Base-by-base conservation (phyloP, 2,888 invertebrate species). In the Sesia apiformis region DNA sequence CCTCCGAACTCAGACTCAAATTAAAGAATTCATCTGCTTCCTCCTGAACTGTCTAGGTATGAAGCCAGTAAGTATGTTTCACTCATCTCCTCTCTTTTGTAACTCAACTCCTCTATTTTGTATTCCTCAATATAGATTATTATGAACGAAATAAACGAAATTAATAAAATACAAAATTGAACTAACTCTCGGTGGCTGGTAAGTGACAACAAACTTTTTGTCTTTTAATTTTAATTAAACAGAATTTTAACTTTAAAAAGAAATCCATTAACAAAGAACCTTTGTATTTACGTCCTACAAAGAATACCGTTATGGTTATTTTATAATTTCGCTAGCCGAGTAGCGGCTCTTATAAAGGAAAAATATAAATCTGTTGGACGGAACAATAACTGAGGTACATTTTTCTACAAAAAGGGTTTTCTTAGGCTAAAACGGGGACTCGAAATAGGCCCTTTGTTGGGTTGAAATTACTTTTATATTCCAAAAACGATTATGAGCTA, bases 331-430 rank as follows among this genome's bases (percentile, higher is more conserved):
- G 62, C 64, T 60, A 58, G 58, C 60, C 56, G 62, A 63, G 60
- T 63, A 60, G 59, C 63, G 56, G 57, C 61, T 66, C 58, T 63
- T 66, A 61, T 62, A 66, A 66, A 67, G 58, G 60, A 62, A 67
- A 63, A 70, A 72, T 68, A 70, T 65, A 70, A 74, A 69, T 70
- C 67, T 66, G 63, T 67, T 67, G 59, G 59, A 61, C 54, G 61
- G 63, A 67, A 66, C 63, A 69, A 69, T 69, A 67, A 66, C 57
- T 63, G 56, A 62, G 62, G 60, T 56, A 62, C 65, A 39, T 65
- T 63, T 61, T 70, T 63, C 57, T 58, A 58, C 53, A 57, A 66
- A 65, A 72, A 63, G 63, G 64, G 61, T 66, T 61, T 59, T 60
- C 63, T 65, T 58, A 62, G 60, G 62, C 65, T 63, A 71, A 65